Base-by-base conservation (phyloP, 2,888 invertebrate species). In the Pterobdella sp. region DNA sequence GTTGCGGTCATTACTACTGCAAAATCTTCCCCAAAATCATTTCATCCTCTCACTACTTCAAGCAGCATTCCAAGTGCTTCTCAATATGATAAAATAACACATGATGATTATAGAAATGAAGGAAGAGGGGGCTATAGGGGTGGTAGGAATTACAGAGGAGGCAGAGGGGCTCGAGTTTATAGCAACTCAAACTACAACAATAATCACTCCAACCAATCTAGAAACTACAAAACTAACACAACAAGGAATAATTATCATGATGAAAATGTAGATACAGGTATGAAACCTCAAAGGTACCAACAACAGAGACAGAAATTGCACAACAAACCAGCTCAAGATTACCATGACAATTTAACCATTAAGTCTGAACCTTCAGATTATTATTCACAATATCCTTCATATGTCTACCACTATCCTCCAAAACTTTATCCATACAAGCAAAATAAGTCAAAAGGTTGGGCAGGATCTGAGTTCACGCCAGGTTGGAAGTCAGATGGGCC, bases 391-490 rank as follows among this genome's bases (percentile, higher is more conserved):
- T 26, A 63, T 7, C 10, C 31, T 7, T 35, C 26, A 14, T 34
- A 14, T 32, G 4, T 34, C 14, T 34, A 65, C 7, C 65, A 65
- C 3, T 26, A 63, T 63, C 63, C 7, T 7, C 63, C 7, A 63
- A 10, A 63, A 63, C 63, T 14, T 7, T 26, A 63, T 14, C 63
- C 7, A 7, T 65, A 65, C 65, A n/a, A 14, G 3, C 10, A n/a
- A 7, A n/a, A 63, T n/a, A 26, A 22, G 14, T 10, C 26, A 34
- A 71, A 71, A 63, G 71, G 71, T 26, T 71, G 71, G 71, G 71
- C 71, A 26, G 71, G 71, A 22, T 34, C 56, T 18, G 71, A 71
- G 71, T 71, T 71, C 60, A 71, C 71, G 10, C 71, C 71, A 29
- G 56, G 60, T 63, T 71, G 71, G 71, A 71, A 60, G 26, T n/a